Percentiles rank a stretch among this genome's conserved stretches.
Evolutionary conservation across 1,140 invertebrate species (phyloP).

Genomic region (Arctopsyche grandis): DNA sequence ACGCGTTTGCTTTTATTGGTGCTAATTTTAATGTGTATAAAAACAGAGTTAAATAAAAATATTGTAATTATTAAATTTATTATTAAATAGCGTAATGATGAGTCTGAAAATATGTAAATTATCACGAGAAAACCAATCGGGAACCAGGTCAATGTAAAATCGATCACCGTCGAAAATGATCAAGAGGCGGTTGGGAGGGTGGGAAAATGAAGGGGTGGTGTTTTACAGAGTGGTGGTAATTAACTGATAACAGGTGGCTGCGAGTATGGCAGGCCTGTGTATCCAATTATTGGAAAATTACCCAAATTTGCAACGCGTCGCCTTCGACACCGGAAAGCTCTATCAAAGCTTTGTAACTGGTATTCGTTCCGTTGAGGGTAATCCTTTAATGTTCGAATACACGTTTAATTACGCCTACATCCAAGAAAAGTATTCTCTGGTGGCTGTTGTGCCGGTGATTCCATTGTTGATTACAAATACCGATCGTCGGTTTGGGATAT

Average conservation of each 20-base stretch:
- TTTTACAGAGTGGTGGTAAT: slow-evolving; percentile 19
- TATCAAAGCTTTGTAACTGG: slow-evolving; percentile 40
- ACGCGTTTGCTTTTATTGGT: background rate
- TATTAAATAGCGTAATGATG: too few relatives aligned
- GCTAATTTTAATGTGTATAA: too few relatives aligned
- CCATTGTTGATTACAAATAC: background rate
- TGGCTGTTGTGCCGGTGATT: background rate
- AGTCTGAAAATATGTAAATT: too few relatives aligned
- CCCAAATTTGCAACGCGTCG: slow-evolving; percentile 32
- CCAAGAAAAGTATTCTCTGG: background rate
- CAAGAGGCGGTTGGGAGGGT: background rate
- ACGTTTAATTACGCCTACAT: slow-evolving; percentile 17
- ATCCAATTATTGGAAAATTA: slow-evolving; percentile 41
- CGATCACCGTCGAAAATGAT: background rate
- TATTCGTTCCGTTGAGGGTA: slow-evolving; percentile 29
- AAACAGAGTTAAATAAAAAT: too few relatives aligned
- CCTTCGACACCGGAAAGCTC: slow-evolving; percentile 28
- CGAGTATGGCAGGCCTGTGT: background rate
- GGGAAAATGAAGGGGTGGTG: too few relatives aligned
- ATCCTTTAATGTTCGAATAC: slow-evolving; percentile 34
- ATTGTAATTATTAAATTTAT: too few relatives aligned
- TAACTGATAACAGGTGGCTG: slow-evolving; percentile 37
- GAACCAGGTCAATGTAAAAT: background rate
- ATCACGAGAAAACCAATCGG: too few relatives aligned
- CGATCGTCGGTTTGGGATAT: too few relatives aligned